Conservation (phyloP, 2,113 vertebrate species). For the Sinocyclocheilus maitianheensis region DNA sequence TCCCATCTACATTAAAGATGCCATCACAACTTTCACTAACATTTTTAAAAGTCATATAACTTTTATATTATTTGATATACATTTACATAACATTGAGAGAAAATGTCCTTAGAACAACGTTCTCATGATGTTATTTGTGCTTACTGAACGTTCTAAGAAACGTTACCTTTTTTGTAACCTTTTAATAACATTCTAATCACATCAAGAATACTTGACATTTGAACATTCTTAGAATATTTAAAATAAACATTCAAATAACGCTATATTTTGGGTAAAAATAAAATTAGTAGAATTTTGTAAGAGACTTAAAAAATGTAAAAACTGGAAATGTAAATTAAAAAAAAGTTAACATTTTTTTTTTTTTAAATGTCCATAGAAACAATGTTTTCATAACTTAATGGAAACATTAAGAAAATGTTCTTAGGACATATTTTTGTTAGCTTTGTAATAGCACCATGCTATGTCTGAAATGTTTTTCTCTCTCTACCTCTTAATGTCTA, state of each 20-base stretch:
- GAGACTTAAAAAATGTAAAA: too few relatives aligned
- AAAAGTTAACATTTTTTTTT: too few relatives aligned
- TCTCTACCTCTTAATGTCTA: not conserved
- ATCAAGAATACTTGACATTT: not conserved
- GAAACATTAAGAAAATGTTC: too few relatives aligned
- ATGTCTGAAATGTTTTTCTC: not conserved
- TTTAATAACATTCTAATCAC: not conserved
- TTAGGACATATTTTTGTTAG: too few relatives aligned
- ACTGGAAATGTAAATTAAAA: too few relatives aligned
- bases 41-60: not conserved
- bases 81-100: not conserved
- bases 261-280: too few relatives aligned
- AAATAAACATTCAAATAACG: not conserved
- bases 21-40: not conserved
- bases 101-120: not conserved
- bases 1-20: slow-evolving; percentile 8
- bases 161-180: not conserved
- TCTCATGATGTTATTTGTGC: not conserved
- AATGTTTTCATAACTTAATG: too few relatives aligned
- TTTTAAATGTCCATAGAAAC: too few relatives aligned
- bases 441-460: not conserved
- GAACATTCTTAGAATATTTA: not conserved
- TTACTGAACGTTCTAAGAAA: not conserved
- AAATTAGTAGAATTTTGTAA: not conserved
- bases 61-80: not conserved